Percentiles rank a stretch among this genome's conserved stretches.
Conservation (phyloP, 1,140 invertebrate genomes). For the Leptinotarsa undecemlineata region DNA sequence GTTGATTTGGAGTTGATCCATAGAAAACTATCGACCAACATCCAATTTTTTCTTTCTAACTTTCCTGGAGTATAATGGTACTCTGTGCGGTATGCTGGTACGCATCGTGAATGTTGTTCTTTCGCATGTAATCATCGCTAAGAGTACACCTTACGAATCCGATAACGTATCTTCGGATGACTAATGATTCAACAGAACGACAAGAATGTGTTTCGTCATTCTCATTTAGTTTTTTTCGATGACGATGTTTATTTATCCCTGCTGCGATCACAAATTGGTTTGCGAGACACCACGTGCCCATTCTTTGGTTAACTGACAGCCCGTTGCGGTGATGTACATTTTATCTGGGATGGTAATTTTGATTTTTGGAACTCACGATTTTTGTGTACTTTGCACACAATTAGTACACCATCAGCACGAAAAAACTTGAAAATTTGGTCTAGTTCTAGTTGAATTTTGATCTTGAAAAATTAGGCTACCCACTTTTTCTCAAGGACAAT, state of each 20-base stretch:
- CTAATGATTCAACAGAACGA: conserved; percentile 49
- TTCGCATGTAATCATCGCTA: conserved; percentile 46
- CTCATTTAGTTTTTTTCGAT: conserved; percentile 63
- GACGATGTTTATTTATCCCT: conserved; percentile 64
- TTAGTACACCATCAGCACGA: no score
- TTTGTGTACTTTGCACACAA: no score
- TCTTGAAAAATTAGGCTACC: no score
- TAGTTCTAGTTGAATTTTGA: no score
- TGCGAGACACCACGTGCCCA: conserved; percentile 53
- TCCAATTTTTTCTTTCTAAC: background rate
- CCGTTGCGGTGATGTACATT: no score
- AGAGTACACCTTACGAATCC: conserved; percentile 49
- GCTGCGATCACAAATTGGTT: conserved; percentile 70
- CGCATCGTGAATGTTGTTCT: conserved; percentile 24
- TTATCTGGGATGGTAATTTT: no score
- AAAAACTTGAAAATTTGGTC: no score
- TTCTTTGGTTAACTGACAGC: background rate
- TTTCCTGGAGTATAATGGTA: background rate
- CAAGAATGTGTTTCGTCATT: conserved; percentile 65
- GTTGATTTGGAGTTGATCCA: no score
- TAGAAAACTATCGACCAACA: no score
- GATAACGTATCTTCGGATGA: conserved; percentile 53
- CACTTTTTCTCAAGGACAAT: no score
- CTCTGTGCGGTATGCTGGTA: background rate
- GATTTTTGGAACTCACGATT: no score